Base-by-base conservation (phyloP, 2,797 vertebrate genomes). In the Menidia menidia region DNA sequence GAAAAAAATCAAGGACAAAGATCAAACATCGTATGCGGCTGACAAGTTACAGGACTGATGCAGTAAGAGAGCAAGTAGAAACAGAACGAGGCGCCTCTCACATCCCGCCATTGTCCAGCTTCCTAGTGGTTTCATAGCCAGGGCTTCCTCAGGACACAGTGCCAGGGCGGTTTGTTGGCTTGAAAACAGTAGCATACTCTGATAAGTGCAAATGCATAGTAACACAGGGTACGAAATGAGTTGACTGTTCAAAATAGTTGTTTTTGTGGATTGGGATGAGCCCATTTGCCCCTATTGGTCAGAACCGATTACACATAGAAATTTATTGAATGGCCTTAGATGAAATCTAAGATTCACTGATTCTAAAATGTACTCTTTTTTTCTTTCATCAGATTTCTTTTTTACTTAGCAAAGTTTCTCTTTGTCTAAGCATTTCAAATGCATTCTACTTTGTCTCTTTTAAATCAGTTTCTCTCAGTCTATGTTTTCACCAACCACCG, bases 81-180 rank as follows among this genome's bases (percentile, higher is more conserved):
- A 72, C 68, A 51, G 60, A 81, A 52, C 5, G 11, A 48, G 87
- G 75, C 70, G 60, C 81, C 78, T 56, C 77, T 85, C 78, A 93
- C 82, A 93, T 94, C 93, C 93, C 88, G 15, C 70, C 59, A 94
- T 94, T 95, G 93, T 94, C 83, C 82, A 62, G 87, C 72, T 94
- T 95, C 92, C 92, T 89, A 72, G 64, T 64, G 54, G 35, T 56
- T 58, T 61, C 63, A 67, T 72, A 70, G 71, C 63, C 75, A 78
- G 59, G 25, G 72, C 73, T 94, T 93, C 86, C 87, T 87, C 78
- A 67, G 84, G 75, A 81, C 87, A 84, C 3, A 6, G 19, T 51
- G 50, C 71, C 63, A 51, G n/a, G 42, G 33, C 57, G 72, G 55
- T 33, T 3, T 10, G 68, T 65, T 58, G 43, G 14, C 39, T 64